Base-by-base conservation (phyloP, 2,888 invertebrate genomes). In the Macrophya annulata region DNA sequence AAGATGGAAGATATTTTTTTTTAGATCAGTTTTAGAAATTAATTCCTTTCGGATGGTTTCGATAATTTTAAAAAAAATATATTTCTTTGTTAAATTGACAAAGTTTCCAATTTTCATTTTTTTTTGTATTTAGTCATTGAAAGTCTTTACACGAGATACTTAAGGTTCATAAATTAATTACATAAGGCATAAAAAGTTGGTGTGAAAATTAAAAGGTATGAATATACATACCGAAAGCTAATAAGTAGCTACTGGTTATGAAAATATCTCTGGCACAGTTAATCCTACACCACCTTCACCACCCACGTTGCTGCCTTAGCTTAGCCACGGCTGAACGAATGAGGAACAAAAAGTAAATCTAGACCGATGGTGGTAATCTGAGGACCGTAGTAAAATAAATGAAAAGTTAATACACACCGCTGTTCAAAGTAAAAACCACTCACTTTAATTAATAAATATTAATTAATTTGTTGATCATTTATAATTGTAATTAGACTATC, bases 231-330 rank as follows among this genome's bases (percentile, higher is more conserved):
- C 9, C 45, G 12, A 74, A 43, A 6, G 77, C 77, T 77, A 55
- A 77, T 77, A 55, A 77, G 77, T 77, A 77, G 37, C 55, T 31
- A 31, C 31, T 77, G 55, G 77, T 37, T 77, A 77, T 77, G 77
- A 77, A 77, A 77, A 77, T 55, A 77, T 77, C 51, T 12, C 55
- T 25, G 77, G 51, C 77, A 77, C 37, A n/a, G 25, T 51, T 77
- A 37, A 77, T 77, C 51, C 77, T 77, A 51, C 15, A 68, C 68
- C 37, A 68, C 68, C 68, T 37, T 68, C 31, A 77, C 77, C 77
- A 55, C 77, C 77, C 77, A 77, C 77, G 55, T 25, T 31, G 48
- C 77, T 15, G 51, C 9, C 55, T 43, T 21, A 74, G 45, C 72
- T 43, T 21, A 74, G 45, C 72, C 21, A 74, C 21, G 72, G 72